Base-by-base conservation (phyloP, 1,140 invertebrate genomes). In the Brachionus koreanus region DNA sequence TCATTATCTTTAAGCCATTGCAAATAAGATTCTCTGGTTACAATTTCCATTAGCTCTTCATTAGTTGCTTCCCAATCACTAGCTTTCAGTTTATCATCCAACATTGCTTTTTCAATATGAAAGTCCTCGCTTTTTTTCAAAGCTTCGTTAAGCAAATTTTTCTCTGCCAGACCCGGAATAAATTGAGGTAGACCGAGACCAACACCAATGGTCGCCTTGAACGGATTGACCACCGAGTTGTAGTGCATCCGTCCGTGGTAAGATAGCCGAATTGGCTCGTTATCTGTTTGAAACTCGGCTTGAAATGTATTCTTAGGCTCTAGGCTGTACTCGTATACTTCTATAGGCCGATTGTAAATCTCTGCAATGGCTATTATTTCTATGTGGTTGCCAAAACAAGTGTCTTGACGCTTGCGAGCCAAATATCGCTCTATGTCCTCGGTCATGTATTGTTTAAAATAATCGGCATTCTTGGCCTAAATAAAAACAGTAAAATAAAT, bases 51-150 rank as follows among this genome's bases (percentile, higher is more conserved):
- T 77, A 97, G 93, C 33, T 93, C 93, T 87, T 96, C 94, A 87
- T 95, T 94, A 0, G 95, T 97, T 12, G 94, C 93, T 87, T 97
- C 94, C 93, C 94, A 96, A 87, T 97, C 95, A 49, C 94, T 95
- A 61, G 94, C 94, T 86, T 92, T 91, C 33, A 97, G 87, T 88
- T 96, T 97, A 87, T 97, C 95, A 87, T 96, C 93, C 74, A 97
- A 89, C 95, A 97, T 97, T 3, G 94, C 92, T 90, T 94, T 92
- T 89, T 96, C 95, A 84, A 96, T 92, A 83, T 95, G 92, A 83
- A 93, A 89, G 82, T 95, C 91, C 88, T 97, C 95, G 84, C 94
- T 95, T 84, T 93, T 91, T 84, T 92, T 90, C 23, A 93, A 90
- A 5, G 94, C 94, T 86, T 96, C 93, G 61, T 91, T 91, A 84